These are phyloP conservation scores for Cyclopterus lumpus DNA, from an alignment of 2,797 vertebrate genomes.

Conservation along the genomic window DNA sequence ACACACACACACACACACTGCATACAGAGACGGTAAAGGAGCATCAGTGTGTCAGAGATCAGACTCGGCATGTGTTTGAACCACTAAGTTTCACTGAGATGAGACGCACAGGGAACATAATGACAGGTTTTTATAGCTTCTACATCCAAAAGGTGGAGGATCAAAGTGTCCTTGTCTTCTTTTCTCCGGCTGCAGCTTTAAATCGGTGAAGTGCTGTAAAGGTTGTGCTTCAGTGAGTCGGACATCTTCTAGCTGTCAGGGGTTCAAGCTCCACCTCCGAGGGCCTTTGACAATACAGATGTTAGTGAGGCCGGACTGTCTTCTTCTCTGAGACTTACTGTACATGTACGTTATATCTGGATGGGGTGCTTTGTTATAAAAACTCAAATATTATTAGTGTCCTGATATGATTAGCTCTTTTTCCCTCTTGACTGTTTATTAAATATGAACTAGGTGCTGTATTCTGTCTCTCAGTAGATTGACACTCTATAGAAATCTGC, in stretches of 20 bases:
- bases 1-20: not conserved
- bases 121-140: slow-evolving; percentile 1
- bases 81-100: slow-evolving; percentile 5
- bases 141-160: slow-evolving; percentile 4
- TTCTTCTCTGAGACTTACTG: not conserved
- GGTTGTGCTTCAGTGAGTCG: slow-evolving; percentile 37
- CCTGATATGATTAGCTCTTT: not conserved
- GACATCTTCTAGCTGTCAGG: slow-evolving; percentile 38
- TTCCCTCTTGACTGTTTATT: not conserved
- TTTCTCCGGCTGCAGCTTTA: slow-evolving; percentile 15
- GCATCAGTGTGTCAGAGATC: not conserved
- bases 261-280: slow-evolving; percentile 12
- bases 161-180: slow-evolving; percentile 18
- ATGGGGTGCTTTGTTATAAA: not conserved
- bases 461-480: too few species aligned
- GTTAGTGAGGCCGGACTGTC: not conserved
- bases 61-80: slow-evolving; percentile 8
- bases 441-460: not conserved
- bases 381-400: too few species aligned
- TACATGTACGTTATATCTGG: not conserved
- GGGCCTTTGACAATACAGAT: not conserved
- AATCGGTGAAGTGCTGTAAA: slow-evolving; percentile 16
- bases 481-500: not conserved
- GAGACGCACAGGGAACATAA: slow-evolving; percentile 12
- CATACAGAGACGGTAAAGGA: not conserved